A percentile compares a stretch with the other conserved stretches of the same genome.
These are phyloP conservation scores for Quiscalus mexicanus DNA, from an alignment of 2,113 vertebrate species.

Conservation along the genomic window DNA sequence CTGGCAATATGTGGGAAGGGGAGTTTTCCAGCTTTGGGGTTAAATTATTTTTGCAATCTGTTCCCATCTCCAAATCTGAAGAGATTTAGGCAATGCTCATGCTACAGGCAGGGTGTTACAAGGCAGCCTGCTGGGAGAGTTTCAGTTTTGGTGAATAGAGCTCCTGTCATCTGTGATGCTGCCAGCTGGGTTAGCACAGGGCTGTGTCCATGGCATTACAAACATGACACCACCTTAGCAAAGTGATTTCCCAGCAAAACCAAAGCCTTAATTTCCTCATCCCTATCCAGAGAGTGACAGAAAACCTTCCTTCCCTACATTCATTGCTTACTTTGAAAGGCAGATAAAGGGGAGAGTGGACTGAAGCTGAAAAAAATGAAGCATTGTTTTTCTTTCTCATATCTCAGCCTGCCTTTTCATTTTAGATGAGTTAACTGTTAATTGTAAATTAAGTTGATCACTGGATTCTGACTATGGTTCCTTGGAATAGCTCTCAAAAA, in stretches of 20 bases:
- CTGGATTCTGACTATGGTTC: background rate
- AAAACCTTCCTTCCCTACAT: background rate
- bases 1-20: rapidly evolving
- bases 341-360: background rate
- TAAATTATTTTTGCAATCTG: background rate
- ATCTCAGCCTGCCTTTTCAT: background rate
- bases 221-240: background rate
- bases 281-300: background rate
- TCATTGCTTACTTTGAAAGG: background rate
- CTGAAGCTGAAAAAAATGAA: background rate
- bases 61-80: background rate
- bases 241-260: background rate
- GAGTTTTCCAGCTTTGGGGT: background rate
- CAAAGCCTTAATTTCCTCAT: background rate
- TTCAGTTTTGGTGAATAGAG: background rate
- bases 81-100: background rate
- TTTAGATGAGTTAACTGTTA: background rate
- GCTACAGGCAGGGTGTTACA: background rate
- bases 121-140: background rate
- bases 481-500: background rate
- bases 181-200: background rate
- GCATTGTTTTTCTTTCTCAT: background rate
- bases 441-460: background rate
- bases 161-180: background rate
- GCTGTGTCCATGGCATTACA: background rate